Conservation (phyloP, 2,797 vertebrate genomes). For the Silurus lanzhouensis region DNA sequence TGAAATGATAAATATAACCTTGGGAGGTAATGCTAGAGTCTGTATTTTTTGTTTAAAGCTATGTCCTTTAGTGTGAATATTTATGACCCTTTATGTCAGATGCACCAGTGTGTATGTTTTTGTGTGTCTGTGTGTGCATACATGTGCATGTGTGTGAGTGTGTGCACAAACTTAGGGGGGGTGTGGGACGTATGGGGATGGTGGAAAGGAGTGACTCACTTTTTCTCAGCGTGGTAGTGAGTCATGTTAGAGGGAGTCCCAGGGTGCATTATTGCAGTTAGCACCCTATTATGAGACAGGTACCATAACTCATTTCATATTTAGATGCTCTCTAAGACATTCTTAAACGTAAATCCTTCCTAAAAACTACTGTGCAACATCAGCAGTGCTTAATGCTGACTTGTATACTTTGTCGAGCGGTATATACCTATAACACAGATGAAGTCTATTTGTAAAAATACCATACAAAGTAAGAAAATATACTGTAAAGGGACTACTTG, state of each 20-base stretch:
- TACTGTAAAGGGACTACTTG: too few relatives aligned
- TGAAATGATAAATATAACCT: background rate
- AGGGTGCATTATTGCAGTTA: slow-evolving; percentile 13
- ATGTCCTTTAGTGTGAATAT: background rate
- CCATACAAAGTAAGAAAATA: background rate
- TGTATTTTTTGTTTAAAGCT: background rate
- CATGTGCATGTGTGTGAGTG: too few relatives aligned
- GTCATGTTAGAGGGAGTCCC: slow-evolving; percentile 25
- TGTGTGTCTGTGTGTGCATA: background rate
- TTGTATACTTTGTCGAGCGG: background rate
- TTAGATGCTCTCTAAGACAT: background rate
- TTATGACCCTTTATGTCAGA: background rate
- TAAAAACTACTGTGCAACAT: background rate
- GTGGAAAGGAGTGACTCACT: slow-evolving; percentile 24
- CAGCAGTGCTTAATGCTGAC: too few relatives aligned
- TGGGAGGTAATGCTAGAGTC: background rate
- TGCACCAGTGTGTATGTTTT: background rate
- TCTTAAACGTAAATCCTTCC: background rate
- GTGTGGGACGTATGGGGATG: background rate
- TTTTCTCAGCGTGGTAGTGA: slow-evolving; percentile 31
- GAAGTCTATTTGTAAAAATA: background rate
- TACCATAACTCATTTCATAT: background rate
- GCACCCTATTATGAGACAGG: background rate
- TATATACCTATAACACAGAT: background rate
- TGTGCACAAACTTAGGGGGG: background rate